Evolutionary conservation across 2,888 invertebrate genomes (phyloP), one percentile per base, ranked within the genome.

Genomic region (Plagodis dolabraria): DNA sequence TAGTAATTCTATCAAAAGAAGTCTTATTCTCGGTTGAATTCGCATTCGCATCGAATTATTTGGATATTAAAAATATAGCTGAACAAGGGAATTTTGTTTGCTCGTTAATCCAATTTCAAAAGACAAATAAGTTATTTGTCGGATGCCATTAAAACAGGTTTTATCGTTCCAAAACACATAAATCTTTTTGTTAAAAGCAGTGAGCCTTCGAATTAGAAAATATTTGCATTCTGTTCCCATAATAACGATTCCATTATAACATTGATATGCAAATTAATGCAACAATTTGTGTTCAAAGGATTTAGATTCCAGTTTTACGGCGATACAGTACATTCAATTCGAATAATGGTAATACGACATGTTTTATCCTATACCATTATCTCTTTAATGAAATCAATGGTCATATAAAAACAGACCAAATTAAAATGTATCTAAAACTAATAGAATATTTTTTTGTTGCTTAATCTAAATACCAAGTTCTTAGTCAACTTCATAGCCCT

Each of bases 221-320:
- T 76, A 82, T 79, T 82, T 76, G 78, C 80, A 79, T 82, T 80
- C 77, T 72, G 76, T 80, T 82, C 82, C 79, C 82, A 80, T 83
- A 84, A 75, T 78, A 80, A 85, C 76, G 81, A 80, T 82, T 78
- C 79, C 72, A 83, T 81, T 83, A 83, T 79, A 77, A 77, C 76
- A 81, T 80, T 82, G 75, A 79, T 79, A 86, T 83, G 85, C 75
- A 84, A 86, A 85, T 86, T 63, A 65, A 82, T 82, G 80, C 84
- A 82, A 80, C 82, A 78, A 82, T 82, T 82, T 79, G 73, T 75
- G 75, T 74, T 69, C 65, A 74, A 77, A 77, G 79, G 79, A 79
- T 79, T 82, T 78, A 79, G 76, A 71, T 73, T 79, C 75, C 72
- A 70, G 66, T 75, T 79, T 64, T 67, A 72, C 71, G 67, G 71